Evolutionary conservation across 2,888 invertebrate species (phyloP), one percentile per base, ranked within the genome.

Genomic region (Tipula unca): DNA sequence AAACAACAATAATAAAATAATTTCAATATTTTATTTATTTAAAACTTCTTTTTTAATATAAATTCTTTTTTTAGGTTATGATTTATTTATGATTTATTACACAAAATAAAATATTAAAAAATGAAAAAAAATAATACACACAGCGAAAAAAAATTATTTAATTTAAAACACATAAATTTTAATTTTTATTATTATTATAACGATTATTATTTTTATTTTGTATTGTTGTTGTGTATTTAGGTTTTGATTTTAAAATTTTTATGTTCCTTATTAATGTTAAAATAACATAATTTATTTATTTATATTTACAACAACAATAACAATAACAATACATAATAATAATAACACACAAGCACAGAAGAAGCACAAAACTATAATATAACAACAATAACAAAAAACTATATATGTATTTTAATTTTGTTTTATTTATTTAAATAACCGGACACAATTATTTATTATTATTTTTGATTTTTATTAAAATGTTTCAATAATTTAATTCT

Each of bases 161-260:
- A 69, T 69, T 69, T 69, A 69, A 69, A 69, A 69, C 69, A 69
- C 69, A 69, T 69, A 69, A 69, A 69, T 69, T 69, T 69, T 69
- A 69, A 69, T 69, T 69, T 69, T 69, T 32, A 32, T 32, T 32
- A 48, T 5, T 48, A 48, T 69, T 69, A 69, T 69, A 25, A 69
- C 25, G 10, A 69, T 69, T 20, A 69, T 69, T 25, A 69, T 69
- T 20, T n/a, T 69, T 69, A 25, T 69, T 69, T 69, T 48, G 14
- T 69, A n/a, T 20, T 69, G 13, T 25, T 25, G 25, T 20, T 25
- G 69, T 20, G 20, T 69, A 69, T 69, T 69, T 69, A 69, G 69
- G 25, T 69, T 69, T 69, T 69, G 69, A 69, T 25, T 69, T 48
- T 48, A n/a, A 39, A 39, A 4, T 48, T 69, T 69, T 69, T 69